Evolutionary conservation across 2,113 vertebrate genomes (phyloP).

Genomic region (Zapus hudsonius): DNA sequence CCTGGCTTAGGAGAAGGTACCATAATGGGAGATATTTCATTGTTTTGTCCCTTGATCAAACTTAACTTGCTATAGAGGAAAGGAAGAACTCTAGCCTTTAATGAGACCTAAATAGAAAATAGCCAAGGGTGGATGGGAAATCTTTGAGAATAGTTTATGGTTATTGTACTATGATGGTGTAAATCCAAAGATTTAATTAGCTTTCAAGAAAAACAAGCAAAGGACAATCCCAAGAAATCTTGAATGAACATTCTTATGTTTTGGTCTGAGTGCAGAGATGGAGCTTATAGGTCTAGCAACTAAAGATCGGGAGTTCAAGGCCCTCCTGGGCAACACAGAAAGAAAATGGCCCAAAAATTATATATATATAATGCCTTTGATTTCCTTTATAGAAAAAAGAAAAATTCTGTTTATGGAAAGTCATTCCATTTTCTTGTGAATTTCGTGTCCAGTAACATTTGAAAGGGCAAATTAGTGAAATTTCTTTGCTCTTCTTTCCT

Average conservation of each 20-base stretch:
- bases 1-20: neutral
- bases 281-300: neutral
- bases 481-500: neutral
- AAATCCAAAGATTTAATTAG: neutral
- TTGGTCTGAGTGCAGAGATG: neutral
- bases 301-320: neutral
- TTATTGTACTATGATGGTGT: neutral
- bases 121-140: neutral
- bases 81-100: neutral
- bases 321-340: neutral
- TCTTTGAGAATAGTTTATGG: neutral
- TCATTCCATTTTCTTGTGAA: neutral
- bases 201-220: conserved; percentile 2
- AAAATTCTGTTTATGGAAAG: neutral
- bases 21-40: neutral
- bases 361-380: neutral
- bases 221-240: neutral
- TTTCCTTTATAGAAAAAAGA: neutral
- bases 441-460: neutral
- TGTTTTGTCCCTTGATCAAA: neutral
- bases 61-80: neutral
- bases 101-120: neutral
- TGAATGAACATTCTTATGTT: neutral
- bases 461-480: neutral
- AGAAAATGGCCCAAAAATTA: neutral